Percentiles rank a stretch among this genome's conserved stretches.
phyloP scores from a whole-genome alignment of 2,113 vertebrate genomes.

The Nothoprocta perdicaria region DNA sequence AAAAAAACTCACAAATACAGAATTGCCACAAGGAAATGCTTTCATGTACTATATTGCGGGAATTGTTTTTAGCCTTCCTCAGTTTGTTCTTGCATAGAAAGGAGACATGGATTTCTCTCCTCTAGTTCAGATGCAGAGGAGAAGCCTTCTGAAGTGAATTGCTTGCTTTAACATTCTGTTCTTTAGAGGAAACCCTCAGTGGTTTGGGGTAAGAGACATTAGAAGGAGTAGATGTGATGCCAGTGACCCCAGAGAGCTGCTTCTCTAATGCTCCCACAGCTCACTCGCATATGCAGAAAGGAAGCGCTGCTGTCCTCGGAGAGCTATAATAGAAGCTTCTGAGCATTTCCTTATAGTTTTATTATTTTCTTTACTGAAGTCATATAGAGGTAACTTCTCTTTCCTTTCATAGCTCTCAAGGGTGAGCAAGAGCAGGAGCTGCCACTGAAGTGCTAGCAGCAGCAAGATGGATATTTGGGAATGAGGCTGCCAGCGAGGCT shows the following conservation, averaged over 20 bases:
- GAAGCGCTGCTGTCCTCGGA: background rate
- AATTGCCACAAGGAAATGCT: background rate
- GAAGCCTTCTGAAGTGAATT: background rate
- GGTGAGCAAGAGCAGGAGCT: background rate
- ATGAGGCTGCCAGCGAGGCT: background rate
- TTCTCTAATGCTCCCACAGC: background rate
- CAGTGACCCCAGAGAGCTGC: background rate
- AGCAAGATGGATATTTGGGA: background rate
- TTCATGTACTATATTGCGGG: background rate
- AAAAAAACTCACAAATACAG: background rate
- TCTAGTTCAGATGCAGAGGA: background rate
- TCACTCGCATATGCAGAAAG: fast-evolving
- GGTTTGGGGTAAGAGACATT: background rate
- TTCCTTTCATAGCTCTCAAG: background rate
- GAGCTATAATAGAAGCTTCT: background rate
- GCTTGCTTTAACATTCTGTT: background rate
- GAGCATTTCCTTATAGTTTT: background rate
- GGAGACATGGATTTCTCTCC: background rate
- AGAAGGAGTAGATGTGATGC: background rate
- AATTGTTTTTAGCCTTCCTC: background rate
- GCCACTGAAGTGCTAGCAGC: background rate
- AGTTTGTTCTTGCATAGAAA: background rate
- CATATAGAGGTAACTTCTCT: background rate
- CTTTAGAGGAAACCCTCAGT: background rate
- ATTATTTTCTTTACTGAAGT: background rate